Percentiles rank a stretch among this genome's conserved stretches.
phyloP scores from a whole-genome alignment of 1,140 invertebrate genomes.

The Lepidotrigona ventralis region DNA sequence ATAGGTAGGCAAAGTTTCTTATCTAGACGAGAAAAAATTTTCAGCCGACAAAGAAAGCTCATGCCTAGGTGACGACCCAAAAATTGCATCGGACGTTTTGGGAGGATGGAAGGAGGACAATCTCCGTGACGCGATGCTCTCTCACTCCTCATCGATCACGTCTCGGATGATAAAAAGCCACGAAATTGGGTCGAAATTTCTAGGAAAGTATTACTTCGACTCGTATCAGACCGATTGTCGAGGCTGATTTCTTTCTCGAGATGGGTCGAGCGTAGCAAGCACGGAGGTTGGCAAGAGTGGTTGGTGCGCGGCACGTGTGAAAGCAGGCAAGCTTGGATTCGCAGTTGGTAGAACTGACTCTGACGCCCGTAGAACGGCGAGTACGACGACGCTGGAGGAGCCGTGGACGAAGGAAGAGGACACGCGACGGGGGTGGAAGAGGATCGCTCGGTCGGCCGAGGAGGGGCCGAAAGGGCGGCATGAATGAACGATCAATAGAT shows the following conservation, averaged over 20 bases:
- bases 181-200: conserved; percentile 41
- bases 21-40: not conserved
- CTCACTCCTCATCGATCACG: not conserved
- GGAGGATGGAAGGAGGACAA: conserved; percentile 29
- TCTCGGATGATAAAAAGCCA: conserved; percentile 13
- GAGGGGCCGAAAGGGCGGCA: conserved; percentile 69
- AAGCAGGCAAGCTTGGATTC: conserved; percentile 47
- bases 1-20: not conserved
- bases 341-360: conserved; percentile 68
- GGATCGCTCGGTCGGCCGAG: conserved; percentile 51
- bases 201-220: conserved; percentile 19
- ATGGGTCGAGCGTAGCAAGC: not conserved
- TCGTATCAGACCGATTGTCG: conserved; percentile 39
- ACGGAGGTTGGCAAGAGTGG: conserved; percentile 51
- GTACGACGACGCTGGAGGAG: conserved; percentile 49
- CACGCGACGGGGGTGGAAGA: conserved; percentile 49
- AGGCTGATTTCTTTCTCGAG: conserved; percentile 6
- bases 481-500: conserved; percentile 79
- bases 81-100: conserved; percentile 12
- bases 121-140: conserved; percentile 35
- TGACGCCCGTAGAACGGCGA: conserved; percentile 27
- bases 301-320: conserved; percentile 67
- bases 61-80: conserved; percentile 6
- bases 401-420: conserved; percentile 41
- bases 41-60: not conserved